A percentile compares a stretch with the other conserved stretches of the same genome.
These are phyloP conservation scores for Pardosa pseudoannulata DNA, from an alignment of 2,888 invertebrate species.

Conservation along the genomic window DNA sequence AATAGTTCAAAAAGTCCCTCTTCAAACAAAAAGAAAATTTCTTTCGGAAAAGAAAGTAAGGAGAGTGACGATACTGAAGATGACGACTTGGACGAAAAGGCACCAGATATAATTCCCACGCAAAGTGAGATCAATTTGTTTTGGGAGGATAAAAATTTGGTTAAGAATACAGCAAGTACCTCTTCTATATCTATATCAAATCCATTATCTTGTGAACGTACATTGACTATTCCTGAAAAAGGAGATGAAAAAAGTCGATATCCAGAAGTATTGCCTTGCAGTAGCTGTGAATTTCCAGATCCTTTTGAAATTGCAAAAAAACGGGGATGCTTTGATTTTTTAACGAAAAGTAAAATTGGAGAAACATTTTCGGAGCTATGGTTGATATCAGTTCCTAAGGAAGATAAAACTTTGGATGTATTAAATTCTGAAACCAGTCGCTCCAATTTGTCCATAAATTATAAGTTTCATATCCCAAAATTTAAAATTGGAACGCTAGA, in stretches of 20 bases:
- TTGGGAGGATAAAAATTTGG: no score
- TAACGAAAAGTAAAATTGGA: neutral
- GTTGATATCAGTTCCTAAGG: slow-evolving; percentile 36
- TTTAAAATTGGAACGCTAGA: slow-evolving; percentile 32
- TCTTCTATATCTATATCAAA: neutral
- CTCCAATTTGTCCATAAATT: slow-evolving; percentile 22
- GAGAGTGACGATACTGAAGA: no score
- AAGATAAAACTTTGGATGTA: neutral
- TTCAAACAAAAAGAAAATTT: no score
- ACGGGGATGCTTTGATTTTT: neutral
- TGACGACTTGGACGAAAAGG: no score
- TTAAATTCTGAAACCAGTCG: slow-evolving; percentile 16
- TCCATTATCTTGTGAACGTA: neutral
- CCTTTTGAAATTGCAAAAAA: neutral
- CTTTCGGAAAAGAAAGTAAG: no score
- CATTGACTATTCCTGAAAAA: no score
- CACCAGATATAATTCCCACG: no score
- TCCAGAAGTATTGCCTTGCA: neutral
- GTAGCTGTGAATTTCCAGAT: slow-evolving; percentile 44
- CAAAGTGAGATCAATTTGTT: no score
- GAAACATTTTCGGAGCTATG: slow-evolving; percentile 1
- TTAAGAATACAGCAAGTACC: no score
- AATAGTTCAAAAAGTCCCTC: no score
- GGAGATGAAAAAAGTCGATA: neutral
- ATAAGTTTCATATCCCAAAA: slow-evolving; percentile 48